These are phyloP conservation scores for Spheniscus mendiculus DNA, from an alignment of 2,113 vertebrate genomes.

Conservation along the genomic window DNA sequence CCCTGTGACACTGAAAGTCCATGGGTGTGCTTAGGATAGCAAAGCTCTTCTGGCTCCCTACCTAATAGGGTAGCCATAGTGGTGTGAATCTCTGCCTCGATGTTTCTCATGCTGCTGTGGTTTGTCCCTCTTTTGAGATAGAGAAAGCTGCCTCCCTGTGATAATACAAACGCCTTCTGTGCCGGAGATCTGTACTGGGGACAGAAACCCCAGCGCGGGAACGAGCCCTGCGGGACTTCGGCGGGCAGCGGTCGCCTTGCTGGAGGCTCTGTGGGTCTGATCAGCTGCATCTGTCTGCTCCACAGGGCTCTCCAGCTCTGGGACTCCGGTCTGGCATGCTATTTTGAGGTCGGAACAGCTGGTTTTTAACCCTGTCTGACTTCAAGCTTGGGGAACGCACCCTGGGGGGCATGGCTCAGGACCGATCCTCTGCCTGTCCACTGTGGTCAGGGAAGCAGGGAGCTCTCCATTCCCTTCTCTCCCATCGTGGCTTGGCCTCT, in stretches of 20 bases:
- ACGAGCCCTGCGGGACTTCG: fast-evolving
- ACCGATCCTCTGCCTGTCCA: not conserved
- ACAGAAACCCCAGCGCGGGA: not conserved
- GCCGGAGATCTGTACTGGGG: not conserved
- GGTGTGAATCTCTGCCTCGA: not conserved
- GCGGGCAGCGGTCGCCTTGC: not conserved
- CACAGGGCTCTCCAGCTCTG: not conserved
- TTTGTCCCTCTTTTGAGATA: not conserved
- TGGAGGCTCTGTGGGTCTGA: not conserved
- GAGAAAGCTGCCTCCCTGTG: not conserved
- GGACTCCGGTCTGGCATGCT: not conserved
- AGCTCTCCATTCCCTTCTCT: not conserved
- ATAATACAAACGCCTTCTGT: not conserved
- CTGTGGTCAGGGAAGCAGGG: not conserved
- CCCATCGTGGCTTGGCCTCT: fast-evolving
- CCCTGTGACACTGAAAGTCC: not conserved
- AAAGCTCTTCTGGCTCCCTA: not conserved
- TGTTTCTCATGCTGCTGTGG: not conserved
- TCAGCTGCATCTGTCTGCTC: not conserved
- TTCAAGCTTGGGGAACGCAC: not conserved
- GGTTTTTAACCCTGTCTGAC: not conserved
- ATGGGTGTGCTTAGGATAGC: not conserved
- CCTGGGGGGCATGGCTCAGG: not conserved
- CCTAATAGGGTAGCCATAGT: not conserved
- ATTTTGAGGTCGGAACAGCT: not conserved